A percentile compares a stretch with the other conserved stretches of the same genome.
Evolutionary conservation across 2,113 vertebrate genomes (phyloP).

Genomic region (Perca schrenkii): DNA sequence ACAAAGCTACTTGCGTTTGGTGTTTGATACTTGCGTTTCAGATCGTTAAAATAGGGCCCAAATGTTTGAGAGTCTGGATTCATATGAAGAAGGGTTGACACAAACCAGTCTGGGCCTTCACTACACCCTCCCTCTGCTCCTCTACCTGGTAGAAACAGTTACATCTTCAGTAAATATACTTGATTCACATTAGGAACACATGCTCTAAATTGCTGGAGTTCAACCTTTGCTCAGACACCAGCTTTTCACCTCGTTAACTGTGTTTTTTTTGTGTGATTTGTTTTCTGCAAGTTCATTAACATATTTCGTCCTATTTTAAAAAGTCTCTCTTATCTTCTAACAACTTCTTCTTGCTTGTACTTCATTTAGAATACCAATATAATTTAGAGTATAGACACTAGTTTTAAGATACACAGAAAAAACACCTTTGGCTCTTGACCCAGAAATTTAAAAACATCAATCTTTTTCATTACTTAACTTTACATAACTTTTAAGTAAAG

Average conservation of each 20-base stretch:
- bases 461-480: neutral
- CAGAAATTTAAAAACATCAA: neutral
- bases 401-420: neutral
- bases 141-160: neutral
- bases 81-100: slow-evolving; percentile 78
- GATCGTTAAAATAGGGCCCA: too few species aligned
- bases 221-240: neutral
- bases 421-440: neutral
- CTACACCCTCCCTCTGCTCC: slow-evolving; percentile 65
- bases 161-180: too few species aligned
- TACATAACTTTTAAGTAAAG: neutral
- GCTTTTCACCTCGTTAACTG: neutral
- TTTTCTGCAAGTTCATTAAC: slow-evolving; percentile 18
- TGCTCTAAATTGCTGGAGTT: neutral
- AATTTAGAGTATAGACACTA: neutral
- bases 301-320: neutral
- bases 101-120: slow-evolving; percentile 79
- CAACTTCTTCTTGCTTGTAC: neutral
- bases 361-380: neutral
- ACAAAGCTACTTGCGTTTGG: too few species aligned
- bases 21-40: too few species aligned
- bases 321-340: neutral
- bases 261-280: neutral
- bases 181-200: too few species aligned
- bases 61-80: neutral